phyloP scores from a whole-genome alignment of 2,797 vertebrate species.

The Fringilla coelebs region DNA sequence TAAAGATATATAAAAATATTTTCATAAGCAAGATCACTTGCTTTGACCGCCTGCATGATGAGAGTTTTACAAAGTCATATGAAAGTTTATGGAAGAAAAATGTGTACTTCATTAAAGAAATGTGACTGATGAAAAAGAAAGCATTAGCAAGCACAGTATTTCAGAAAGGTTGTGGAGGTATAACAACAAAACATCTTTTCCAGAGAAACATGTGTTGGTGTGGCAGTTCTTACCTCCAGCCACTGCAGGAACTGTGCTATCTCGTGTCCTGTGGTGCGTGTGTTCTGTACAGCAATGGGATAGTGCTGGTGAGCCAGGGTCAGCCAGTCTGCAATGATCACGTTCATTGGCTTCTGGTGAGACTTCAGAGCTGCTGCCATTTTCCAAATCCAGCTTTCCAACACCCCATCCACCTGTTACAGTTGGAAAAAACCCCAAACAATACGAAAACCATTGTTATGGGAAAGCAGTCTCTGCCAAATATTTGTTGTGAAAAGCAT shows the following conservation, averaged over 20 bases:
- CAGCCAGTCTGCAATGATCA: slow-evolving; percentile 89
- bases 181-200: not conserved
- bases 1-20: not conserved
- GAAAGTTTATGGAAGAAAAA: not conserved
- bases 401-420: slow-evolving; percentile 84
- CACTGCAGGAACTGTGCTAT: slow-evolving; percentile 84
- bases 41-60: not conserved
- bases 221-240: slow-evolving; percentile 81
- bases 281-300: slow-evolving; percentile 82
- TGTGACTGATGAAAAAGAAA: not conserved
- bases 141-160: not conserved
- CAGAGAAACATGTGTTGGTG: not conserved
- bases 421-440: not conserved
- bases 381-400: slow-evolving; percentile 87
- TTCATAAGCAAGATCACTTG: not conserved
- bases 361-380: slow-evolving; percentile 82
- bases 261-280: slow-evolving; percentile 84
- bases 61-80: not conserved
- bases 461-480: not conserved
- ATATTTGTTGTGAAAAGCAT: not conserved
- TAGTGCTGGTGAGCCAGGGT: slow-evolving; percentile 85
- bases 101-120: not conserved
- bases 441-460: not conserved
- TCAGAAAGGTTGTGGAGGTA: not conserved
- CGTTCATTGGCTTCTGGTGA: slow-evolving; percentile 76